phyloP scores from a whole-genome alignment of 2,797 vertebrate species.

The Hylomyscus alleni region DNA sequence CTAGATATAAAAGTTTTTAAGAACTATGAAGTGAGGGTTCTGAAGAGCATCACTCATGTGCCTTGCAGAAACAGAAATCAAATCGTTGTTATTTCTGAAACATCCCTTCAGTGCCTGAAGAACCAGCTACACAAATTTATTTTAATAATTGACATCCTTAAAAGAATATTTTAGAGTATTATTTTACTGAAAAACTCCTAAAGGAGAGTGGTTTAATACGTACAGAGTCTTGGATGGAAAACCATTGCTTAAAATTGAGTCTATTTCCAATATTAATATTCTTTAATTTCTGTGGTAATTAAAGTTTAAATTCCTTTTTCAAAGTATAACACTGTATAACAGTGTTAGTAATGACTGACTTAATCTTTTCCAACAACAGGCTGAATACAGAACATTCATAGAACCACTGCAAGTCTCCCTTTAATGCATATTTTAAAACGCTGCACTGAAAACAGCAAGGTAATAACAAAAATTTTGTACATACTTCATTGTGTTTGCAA shows the following conservation, averaged over 20 bases:
- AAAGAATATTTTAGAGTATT: not conserved
- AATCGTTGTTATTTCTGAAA: not conserved
- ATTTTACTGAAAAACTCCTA: slow-evolving; percentile 34
- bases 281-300: slow-evolving; percentile 51
- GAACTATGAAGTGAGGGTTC: too few relatives aligned
- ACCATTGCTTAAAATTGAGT: slow-evolving; percentile 1
- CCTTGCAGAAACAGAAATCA: too few relatives aligned
- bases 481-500: not conserved
- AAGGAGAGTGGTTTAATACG: not conserved
- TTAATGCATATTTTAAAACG: not conserved
- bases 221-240: not conserved
- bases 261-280: slow-evolving; percentile 44
- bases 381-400: slow-evolving; percentile 30
- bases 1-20: too few relatives aligned
- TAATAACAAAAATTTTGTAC: not conserved
- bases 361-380: slow-evolving; percentile 6
- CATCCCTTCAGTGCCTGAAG: not conserved
- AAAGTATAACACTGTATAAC: slow-evolving; percentile 6
- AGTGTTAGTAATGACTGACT: slow-evolving; percentile 7
- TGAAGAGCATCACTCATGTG: not conserved
- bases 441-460: not conserved
- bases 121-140: not conserved
- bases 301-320: slow-evolving; percentile 44
- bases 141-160: slow-evolving; percentile 31
- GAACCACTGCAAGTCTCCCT: not conserved